These are phyloP conservation scores for Catagonus wagneri DNA, from an alignment of 2,113 vertebrate species.

Conservation along the genomic window DNA sequence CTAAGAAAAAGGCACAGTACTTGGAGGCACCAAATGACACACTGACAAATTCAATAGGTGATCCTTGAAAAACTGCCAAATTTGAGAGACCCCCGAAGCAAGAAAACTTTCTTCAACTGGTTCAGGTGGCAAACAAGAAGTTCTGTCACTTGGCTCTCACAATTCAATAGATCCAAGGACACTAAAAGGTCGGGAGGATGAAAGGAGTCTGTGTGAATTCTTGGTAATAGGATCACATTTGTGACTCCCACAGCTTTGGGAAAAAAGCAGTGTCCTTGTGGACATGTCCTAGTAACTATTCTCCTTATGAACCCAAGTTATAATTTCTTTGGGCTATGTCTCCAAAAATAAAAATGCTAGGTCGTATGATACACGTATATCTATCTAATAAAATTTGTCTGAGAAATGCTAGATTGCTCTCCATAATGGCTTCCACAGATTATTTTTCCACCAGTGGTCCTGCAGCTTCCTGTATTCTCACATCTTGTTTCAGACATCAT, in stretches of 20 bases:
- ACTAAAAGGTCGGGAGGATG: neutral
- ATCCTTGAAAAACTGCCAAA: slow-evolving; percentile 13
- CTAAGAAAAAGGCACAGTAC: neutral
- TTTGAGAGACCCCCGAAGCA: neutral
- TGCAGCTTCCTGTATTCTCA: neutral
- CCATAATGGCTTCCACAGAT: neutral
- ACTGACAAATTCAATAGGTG: neutral
- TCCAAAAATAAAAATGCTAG: neutral
- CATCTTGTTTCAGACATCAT: neutral
- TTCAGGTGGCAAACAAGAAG: neutral
- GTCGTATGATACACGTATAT: neutral
- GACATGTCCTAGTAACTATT: neutral
- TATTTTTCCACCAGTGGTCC: neutral
- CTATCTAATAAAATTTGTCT: neutral
- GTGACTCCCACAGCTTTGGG: neutral
- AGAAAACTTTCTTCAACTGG: neutral
- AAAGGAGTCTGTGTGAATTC: neutral
- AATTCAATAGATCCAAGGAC: neutral
- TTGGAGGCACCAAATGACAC: neutral
- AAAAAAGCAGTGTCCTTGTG: neutral
- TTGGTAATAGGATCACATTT: neutral
- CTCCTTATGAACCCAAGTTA: neutral
- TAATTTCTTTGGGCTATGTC: neutral
- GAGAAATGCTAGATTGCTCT: neutral
- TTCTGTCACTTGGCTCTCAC: neutral